phyloP scores from a whole-genome alignment of 2,888 invertebrate genomes.

The Dione vanillae region DNA sequence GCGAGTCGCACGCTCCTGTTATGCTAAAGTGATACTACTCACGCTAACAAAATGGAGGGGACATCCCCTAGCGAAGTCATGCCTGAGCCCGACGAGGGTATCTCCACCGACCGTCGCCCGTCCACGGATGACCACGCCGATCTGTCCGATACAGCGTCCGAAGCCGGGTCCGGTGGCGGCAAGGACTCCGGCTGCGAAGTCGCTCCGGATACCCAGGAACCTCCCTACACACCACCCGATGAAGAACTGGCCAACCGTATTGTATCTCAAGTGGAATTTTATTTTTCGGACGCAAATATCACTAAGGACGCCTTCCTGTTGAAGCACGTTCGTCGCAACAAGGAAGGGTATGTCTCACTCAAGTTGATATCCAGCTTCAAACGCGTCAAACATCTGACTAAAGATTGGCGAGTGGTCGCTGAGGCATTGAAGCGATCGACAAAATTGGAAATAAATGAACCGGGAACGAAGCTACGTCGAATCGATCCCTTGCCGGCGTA shows the following conservation, averaged over 20 bases:
- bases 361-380: constrained; percentile 98
- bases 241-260: constrained; percentile 92
- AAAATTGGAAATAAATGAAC: constrained; percentile 94
- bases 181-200: constrained; percentile 89
- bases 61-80: constrained; percentile 66
- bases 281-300: constrained; percentile 97
- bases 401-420: constrained; percentile 97
- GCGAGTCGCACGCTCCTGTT: constrained; percentile 72
- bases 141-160: constrained; percentile 87
- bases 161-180: constrained; percentile 85
- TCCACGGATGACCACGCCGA: constrained; percentile 87
- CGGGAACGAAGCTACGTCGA: constrained; percentile 94
- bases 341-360: constrained; percentile 97
- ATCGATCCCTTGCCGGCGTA: constrained; percentile 93
- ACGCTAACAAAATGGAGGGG: constrained; percentile 73
- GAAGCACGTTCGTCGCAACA: constrained; percentile 97
- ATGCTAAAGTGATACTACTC: constrained; percentile 69
- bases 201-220: constrained; percentile 82
- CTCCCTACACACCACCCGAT: constrained; percentile 87
- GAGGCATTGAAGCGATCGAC: constrained; percentile 91
- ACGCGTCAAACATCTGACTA: constrained; percentile 95
- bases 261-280: constrained; percentile 95
- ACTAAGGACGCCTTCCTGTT: constrained; percentile 97
- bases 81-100: constrained; percentile 76
- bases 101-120: constrained; percentile 76